Base-by-base conservation (phyloP, 1,140 invertebrate genomes). In the Magallana angulata region DNA sequence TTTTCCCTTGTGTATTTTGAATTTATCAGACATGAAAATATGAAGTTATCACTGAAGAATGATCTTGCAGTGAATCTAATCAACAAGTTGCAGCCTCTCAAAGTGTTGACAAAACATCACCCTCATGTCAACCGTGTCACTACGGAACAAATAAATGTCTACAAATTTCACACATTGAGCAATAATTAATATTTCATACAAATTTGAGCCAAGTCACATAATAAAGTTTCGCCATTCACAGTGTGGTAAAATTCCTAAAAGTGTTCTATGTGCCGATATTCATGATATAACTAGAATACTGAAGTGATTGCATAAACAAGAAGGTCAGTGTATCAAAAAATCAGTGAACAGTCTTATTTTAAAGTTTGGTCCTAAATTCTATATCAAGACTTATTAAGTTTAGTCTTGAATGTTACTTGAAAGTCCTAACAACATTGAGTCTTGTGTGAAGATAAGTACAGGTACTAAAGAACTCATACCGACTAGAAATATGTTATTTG, bases 111-210 rank as follows among this genome's bases (percentile, higher is more conserved):
- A 71, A 7, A 71, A 71, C 12, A 76, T n/a, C 8, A 12, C 68
- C 11, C 9, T 76, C 24, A 76, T 24, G 68, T 30, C 68, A 76
- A 30, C 36, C 36, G 36, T 76, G 68, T 12, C 68, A 76, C 68
- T 76, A 64, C 16, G 18, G 12, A 18, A 76, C 36, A 76, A 18
- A 76, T 12, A 76, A 76, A 76, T 76, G 68, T 76, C 68, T 76
- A 76, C 68, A 30, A 30, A 36, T 30, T 76, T 30, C 68, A 76
- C 68, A 76, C 68, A 76, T 76, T 76, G 68, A 76, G 68, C 68
- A 76, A 76, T 76, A 76, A 76, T 18, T 76, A 76, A 76, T 76
- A 76, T 76, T 30, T 30, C 36, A 76, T 76, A 76, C 68, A 76
- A 76, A 76, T 18, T 76, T 76, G 68, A 76, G 68, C 68, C 68